Percentiles rank a stretch among this genome's conserved stretches.
phyloP scores from a whole-genome alignment of 2,797 vertebrate species.

The Emys orbicularis region DNA sequence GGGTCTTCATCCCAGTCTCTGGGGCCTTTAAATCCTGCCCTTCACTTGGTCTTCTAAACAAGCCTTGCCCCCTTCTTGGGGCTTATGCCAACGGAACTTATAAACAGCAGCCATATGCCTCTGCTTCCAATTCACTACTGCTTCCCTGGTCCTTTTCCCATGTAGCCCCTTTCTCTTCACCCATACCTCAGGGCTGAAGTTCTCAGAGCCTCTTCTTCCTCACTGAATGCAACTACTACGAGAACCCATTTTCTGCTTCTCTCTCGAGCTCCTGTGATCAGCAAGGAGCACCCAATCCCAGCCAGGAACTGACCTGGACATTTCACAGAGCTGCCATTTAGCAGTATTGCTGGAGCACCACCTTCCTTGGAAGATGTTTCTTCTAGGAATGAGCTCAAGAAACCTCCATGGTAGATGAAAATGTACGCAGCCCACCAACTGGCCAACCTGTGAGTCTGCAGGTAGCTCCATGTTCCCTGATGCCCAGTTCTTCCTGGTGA shows the following conservation, averaged over 20 bases:
- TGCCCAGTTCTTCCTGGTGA: slow-evolving; percentile 49
- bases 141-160: neutral
- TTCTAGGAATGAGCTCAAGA: slow-evolving; percentile 43
- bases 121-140: neutral
- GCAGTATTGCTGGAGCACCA: slow-evolving; percentile 9
- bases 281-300: neutral
- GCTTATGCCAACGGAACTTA: neutral
- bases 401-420: slow-evolving; percentile 15
- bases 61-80: neutral
- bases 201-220: neutral
- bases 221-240: neutral
- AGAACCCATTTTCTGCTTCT: neutral
- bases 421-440: slow-evolving; percentile 38
- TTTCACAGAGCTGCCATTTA: slow-evolving; percentile 44
- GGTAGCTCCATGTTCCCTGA: slow-evolving; percentile 63
- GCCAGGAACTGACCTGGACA: neutral
- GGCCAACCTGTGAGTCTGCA: slow-evolving; percentile 53
- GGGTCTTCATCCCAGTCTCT: neutral
- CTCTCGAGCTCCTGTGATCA: neutral
- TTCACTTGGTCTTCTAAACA: neutral
- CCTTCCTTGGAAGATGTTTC: slow-evolving; percentile 7
- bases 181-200: neutral
- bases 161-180: neutral
- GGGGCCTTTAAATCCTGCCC: neutral
- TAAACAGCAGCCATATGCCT: neutral